These are phyloP conservation scores for Boulengeromyrus knoepffleri DNA, from an alignment of 2,113 vertebrate species.

Conservation along the genomic window DNA sequence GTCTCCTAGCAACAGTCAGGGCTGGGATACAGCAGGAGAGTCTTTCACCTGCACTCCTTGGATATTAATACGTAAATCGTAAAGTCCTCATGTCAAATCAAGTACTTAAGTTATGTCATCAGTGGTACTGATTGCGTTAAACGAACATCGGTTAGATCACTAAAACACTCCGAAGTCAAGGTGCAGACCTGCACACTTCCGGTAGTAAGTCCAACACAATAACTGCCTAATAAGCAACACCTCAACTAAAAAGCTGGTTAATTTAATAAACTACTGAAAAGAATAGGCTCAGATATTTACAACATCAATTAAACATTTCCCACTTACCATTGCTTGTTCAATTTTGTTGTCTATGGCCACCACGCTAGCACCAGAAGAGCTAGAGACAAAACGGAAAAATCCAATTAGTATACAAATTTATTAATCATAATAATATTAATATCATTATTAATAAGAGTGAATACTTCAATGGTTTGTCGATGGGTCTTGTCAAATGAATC, in stretches of 20 bases:
- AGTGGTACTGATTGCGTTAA: background rate
- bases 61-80: background rate
- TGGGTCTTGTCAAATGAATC: background rate
- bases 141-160: background rate
- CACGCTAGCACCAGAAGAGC: constrained; percentile 92
- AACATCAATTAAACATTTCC: background rate
- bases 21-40: background rate
- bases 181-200: background rate
- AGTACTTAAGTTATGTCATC: background rate
- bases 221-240: background rate
- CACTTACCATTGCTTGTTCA: constrained; percentile 94
- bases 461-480: background rate
- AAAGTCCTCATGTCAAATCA: background rate
- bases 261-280: background rate
- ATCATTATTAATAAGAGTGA: background rate
- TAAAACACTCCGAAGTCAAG: background rate
- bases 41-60: background rate
- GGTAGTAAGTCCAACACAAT: background rate
- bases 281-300: background rate
- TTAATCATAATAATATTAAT: background rate
- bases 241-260: background rate
- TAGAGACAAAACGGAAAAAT: constrained; percentile 44
- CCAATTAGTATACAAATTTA: background rate
- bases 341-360: constrained; percentile 99
- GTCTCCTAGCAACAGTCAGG: background rate